phyloP scores from a whole-genome alignment of 92 coral and sea anemone genomes.

The Actinernus sp. region DNA sequence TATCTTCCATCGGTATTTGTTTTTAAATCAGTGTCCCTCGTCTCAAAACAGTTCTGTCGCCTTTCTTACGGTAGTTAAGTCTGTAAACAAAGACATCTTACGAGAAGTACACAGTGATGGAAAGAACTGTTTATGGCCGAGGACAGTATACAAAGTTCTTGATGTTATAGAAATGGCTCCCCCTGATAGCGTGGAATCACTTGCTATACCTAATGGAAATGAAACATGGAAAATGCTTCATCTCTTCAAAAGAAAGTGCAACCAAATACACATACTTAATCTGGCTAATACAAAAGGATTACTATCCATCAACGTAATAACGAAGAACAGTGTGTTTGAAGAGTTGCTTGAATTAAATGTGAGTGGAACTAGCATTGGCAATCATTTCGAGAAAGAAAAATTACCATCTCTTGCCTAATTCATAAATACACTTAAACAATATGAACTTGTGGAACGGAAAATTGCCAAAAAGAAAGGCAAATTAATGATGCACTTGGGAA shows the following conservation, averaged over 20 bases:
- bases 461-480: too few relatives aligned
- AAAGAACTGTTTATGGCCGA: background rate
- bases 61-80: background rate
- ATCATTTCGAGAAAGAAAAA: too few relatives aligned
- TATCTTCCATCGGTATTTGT: too few relatives aligned
- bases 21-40: too few relatives aligned
- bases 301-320: background rate
- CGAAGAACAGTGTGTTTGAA: background rate
- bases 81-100: background rate
- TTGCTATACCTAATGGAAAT: constrained; percentile 13
- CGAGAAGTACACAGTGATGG: background rate
- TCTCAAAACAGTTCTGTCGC: too few relatives aligned
- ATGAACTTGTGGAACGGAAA: too few relatives aligned
- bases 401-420: too few relatives aligned
- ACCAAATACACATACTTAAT: constrained; percentile 5
- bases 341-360: constrained; percentile 27
- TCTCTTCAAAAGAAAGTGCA: background rate
- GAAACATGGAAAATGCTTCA: background rate
- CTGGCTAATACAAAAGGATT: constrained; percentile 23
- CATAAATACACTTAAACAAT: too few relatives aligned
- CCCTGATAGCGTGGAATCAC: constrained; percentile 7
- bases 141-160: background rate
- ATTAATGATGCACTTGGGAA: too few relatives aligned
- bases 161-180: constrained; percentile 25
- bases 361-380: constrained; percentile 18